Conservation (phyloP, 2,113 vertebrate genomes). For the Axis porcinus region DNA sequence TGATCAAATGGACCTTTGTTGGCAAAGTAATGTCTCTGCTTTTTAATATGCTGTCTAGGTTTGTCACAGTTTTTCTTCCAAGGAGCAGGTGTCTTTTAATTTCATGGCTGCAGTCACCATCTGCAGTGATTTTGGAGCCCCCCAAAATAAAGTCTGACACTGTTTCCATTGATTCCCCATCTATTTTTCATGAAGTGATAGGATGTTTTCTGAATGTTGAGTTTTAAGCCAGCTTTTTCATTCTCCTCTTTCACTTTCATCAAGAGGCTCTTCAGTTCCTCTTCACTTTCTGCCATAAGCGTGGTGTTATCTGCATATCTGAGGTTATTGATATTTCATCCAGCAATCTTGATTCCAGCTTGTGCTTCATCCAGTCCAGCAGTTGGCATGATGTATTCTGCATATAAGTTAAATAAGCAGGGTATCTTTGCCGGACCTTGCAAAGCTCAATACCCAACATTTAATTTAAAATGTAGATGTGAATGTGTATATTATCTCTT, state of each 20-base stretch:
- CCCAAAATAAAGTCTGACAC: not conserved
- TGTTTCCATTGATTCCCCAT: not conserved
- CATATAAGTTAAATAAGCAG: not conserved
- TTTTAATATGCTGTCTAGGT: not conserved
- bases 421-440: not conserved
- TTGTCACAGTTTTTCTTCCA: not conserved
- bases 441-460: not conserved
- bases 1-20: not conserved
- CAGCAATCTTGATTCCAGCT: not conserved
- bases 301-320: not conserved
- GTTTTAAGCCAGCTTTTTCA: not conserved
- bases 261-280: not conserved
- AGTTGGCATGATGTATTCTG: not conserved
- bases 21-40: not conserved
- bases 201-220: not conserved
- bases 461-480: conserved; percentile 12
- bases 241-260: not conserved
- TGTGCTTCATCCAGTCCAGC: not conserved
- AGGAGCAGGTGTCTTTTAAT: not conserved
- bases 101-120: not conserved
- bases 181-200: not conserved
- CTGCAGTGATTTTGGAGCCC: not conserved
- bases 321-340: not conserved
- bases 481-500: not conserved
- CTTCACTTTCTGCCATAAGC: not conserved